Base-by-base conservation (phyloP, 2,797 vertebrate species). In the Columba guinea region DNA sequence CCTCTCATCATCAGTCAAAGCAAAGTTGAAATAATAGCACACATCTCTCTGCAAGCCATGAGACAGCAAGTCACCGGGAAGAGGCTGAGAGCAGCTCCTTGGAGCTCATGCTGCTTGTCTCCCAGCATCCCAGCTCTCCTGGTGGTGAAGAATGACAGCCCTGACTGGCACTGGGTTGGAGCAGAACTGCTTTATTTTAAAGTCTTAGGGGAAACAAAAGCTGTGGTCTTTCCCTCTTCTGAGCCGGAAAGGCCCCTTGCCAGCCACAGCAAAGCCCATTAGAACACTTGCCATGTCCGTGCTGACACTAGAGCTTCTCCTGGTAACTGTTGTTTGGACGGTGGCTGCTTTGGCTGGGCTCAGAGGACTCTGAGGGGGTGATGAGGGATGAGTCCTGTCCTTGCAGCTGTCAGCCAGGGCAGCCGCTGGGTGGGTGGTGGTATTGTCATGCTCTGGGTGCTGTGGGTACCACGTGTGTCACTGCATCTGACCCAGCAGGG, bases 1-100 rank as follows among this genome's bases (percentile, higher is more conserved):
- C 53, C 48, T 87, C 71, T 67, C 71, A 73, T 71, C 41, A 55
- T 48, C 84, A 28, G 59, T 67, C 59, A 87, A 48, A 77, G 35
- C 39, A 55, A 21, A 44, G 84, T 10, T n/a, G 84, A 73, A 82
- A 60, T 39, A 60, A 73, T 7, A 77, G 77, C 24, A 1, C 35
- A 9, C 44, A 34, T 34, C 52, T 41, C 64, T 70, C 20, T 65
- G 64, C 58, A 24, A 91, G 77, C 84, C 89, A 76, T 27, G 77
- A 91, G 84, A 77, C 84, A 65, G 3, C 89, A 12, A 71, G 90
- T 60, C 70, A 65, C 71, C 48, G 51, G 64, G 77, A 77, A 39
- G 32, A 65, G 65, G 77, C 64, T 65, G 64, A 24, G 39, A 46
- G 71, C 19, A 71, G 46, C 84, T 82, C 9, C 1, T 49, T 26